Conservation (phyloP, 2,113 vertebrate genomes). For the Rattus rattus region DNA sequence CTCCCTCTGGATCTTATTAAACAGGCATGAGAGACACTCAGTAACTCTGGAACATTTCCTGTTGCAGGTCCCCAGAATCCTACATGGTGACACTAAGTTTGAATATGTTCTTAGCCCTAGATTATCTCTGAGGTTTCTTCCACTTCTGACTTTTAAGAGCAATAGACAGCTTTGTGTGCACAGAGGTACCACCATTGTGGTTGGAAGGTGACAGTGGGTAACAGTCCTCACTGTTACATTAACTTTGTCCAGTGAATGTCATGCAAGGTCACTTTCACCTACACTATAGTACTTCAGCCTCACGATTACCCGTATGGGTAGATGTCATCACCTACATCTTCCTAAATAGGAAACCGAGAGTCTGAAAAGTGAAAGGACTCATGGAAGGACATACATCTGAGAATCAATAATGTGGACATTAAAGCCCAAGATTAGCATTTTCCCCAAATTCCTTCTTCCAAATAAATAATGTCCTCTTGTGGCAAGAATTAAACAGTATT, state of each 20-base stretch:
- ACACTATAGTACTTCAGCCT: rapidly evolving
- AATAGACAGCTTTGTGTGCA: neutral
- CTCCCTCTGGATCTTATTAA: neutral
- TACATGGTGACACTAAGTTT: neutral
- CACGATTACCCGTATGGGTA: rapidly evolving
- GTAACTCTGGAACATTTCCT: neutral
- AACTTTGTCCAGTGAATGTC: neutral
- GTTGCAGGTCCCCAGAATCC: neutral
- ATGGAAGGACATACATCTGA: neutral
- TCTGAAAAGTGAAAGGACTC: neutral
- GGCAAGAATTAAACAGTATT: neutral
- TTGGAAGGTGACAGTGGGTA: neutral
- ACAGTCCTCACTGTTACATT: too few species aligned
- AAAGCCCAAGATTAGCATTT: neutral
- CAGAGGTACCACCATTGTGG: neutral
- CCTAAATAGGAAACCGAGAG: neutral
- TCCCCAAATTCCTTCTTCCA: neutral
- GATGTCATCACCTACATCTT: neutral
- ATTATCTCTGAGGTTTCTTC: neutral
- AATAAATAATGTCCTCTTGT: neutral
- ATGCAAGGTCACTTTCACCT: neutral
- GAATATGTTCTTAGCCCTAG: too few species aligned
- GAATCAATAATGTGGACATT: neutral
- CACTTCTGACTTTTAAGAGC: neutral
- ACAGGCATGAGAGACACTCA: neutral